phyloP scores from a whole-genome alignment of 2,888 invertebrate species.

The Ernsta delagoae region DNA sequence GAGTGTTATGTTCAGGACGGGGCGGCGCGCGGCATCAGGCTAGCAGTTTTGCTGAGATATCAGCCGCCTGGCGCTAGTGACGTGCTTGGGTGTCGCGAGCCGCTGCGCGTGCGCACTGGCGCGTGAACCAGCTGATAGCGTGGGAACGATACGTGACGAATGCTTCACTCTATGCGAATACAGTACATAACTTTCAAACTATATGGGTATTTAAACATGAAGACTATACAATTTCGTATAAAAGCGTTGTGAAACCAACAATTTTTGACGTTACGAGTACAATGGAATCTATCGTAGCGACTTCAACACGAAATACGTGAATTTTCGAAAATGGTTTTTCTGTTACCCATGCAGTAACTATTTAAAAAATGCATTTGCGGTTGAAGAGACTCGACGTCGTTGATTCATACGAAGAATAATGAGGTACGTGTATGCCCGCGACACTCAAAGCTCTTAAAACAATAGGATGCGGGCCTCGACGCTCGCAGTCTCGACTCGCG shows the following conservation, averaged over 20 bases:
- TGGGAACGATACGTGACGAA: slow-evolving; percentile 66
- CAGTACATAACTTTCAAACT: neutral
- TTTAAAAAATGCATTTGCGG: slow-evolving; percentile 11
- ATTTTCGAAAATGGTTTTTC: too few relatives aligned
- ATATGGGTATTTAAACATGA: slow-evolving; percentile 14
- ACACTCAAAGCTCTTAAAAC: slow-evolving; percentile 60
- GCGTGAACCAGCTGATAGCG: slow-evolving; percentile 78
- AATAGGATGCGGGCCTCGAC: slow-evolving; percentile 70
- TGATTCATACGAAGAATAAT: slow-evolving; percentile 47
- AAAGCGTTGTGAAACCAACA: too few relatives aligned
- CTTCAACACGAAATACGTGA: too few relatives aligned
- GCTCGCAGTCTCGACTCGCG: slow-evolving; percentile 48
- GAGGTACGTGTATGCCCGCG: slow-evolving; percentile 20
- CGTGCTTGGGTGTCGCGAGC: slow-evolving; percentile 51
- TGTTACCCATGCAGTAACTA: neutral
- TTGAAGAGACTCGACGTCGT: slow-evolving; percentile 41
- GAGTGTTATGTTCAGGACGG: slow-evolving; percentile 4
- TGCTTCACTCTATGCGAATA: slow-evolving; percentile 28
- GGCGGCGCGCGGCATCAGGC: slow-evolving; percentile 6
- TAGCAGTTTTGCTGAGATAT: slow-evolving; percentile 41
- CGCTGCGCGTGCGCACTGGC: slow-evolving; percentile 63
- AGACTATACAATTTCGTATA: neutral
- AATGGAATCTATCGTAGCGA: too few relatives aligned
- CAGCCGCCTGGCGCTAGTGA: slow-evolving; percentile 49
- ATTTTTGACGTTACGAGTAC: too few relatives aligned